Base-by-base conservation (phyloP, 1,140 invertebrate species). In the Stratiolaelaps scimitus region DNA sequence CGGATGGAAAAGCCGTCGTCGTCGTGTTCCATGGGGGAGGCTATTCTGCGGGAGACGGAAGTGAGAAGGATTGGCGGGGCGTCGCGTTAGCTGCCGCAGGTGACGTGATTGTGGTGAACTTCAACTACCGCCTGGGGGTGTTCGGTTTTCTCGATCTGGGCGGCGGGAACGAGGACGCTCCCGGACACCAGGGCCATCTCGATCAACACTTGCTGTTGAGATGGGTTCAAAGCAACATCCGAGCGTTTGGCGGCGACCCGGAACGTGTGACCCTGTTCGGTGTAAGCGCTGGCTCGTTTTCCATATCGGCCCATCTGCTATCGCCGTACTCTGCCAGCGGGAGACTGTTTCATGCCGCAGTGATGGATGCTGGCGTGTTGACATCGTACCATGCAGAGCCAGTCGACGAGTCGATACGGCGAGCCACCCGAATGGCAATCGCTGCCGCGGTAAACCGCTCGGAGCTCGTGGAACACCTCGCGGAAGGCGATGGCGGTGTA, bases 281-380 rank as follows among this genome's bases (percentile, higher is more conserved):
- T n/a, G 64, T 70, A 29, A 70, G 66, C 26, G 71, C 73, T 13
- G 92, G 93, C 7, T 90, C 90, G 1, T 89, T 89, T 7, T 88
- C 88, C 29, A 88, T 96, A 1, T 88, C 87, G 17, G 79, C 96
- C 72, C 92, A 96, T 78, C 80, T 96, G 48, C 77, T 97, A 7
- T 92, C 89, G 5, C 88, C 89, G 4, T 78, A 92, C 28, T 82
- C 77, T 71, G 79, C 86, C 69, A 84, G 88, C 71, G 34, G 34
- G 34, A 40, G 34, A n/a, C 81, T 92, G 48, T 96, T 95, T 23
- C 23, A 26, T 23, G 53, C 53, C 34, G 53, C 53, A 26, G 10
- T 60, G 15, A 26, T 60, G 34, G 48, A 20, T 19, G 65, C 43
- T 7, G 65, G 47, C 5, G 34, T 34, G 26, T 17, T 34, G 15